phyloP scores from a whole-genome alignment of 2,888 invertebrate genomes.

The Catocala nupta region DNA sequence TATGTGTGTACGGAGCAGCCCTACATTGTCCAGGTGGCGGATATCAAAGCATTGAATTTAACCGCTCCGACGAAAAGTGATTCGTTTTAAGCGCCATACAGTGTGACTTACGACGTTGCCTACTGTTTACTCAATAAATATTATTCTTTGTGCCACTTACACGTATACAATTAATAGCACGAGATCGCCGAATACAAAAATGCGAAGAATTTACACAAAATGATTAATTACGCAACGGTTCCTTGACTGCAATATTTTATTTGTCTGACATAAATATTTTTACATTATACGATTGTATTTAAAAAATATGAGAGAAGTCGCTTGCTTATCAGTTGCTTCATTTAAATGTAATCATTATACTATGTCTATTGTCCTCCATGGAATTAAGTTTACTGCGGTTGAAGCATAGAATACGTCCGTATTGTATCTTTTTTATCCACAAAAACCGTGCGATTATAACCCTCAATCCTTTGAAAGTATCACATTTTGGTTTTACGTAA shows the following conservation, averaged over 20 bases:
- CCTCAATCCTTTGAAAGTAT: too few species aligned
- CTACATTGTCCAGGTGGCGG: slow-evolving; percentile 77
- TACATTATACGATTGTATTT: too few species aligned
- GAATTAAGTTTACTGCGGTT: too few species aligned
- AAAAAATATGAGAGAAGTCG: too few species aligned
- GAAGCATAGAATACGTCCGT: too few species aligned
- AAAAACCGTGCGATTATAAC: too few species aligned
- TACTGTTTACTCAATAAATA: slow-evolving; percentile 81
- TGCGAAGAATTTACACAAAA: slow-evolving; percentile 6
- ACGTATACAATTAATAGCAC: slow-evolving; percentile 47
- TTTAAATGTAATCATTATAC: too few species aligned
- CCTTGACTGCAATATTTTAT: not conserved
- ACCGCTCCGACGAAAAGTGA: slow-evolving; percentile 76
- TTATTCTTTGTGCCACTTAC: slow-evolving; percentile 78
- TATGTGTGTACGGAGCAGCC: slow-evolving; percentile 59
- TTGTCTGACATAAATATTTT: not conserved
- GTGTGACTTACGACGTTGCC: slow-evolving; percentile 74
- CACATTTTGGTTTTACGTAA: too few species aligned
- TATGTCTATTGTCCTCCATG: too few species aligned
- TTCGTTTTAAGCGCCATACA: slow-evolving; percentile 82
- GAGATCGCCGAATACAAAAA: slow-evolving; percentile 23
- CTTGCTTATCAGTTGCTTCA: too few species aligned
- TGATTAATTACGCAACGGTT: slow-evolving; percentile 8
- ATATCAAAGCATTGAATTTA: slow-evolving; percentile 80
- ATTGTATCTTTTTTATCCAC: too few species aligned